Evolutionary conservation across 1,140 invertebrate species (phyloP), one percentile per base, ranked within the genome.

Genomic region (Drosophila nannoptera): DNA sequence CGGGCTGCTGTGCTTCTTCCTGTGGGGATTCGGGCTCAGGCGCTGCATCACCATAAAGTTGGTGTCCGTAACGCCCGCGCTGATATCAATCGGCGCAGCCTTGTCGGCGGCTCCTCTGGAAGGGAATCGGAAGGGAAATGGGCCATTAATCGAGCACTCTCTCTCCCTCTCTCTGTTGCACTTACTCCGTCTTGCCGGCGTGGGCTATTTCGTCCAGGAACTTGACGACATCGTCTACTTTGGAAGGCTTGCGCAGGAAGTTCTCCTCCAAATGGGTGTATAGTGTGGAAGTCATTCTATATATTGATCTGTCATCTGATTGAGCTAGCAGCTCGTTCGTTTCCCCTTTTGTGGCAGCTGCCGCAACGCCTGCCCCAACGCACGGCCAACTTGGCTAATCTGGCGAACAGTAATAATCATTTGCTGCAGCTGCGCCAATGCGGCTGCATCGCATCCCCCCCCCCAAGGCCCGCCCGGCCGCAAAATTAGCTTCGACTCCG

Each of bases 321-420:
- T 33, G 9, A 59, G 36, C 38, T 40, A 29, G 36, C 36, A 45
- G 35, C 63, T 58, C 14, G 22, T 22, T 22, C 22, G 1, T 22
- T 22, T n/a, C n/a, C 22, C 22, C 1, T 3, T 22, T 22, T 22
- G 22, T 22, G 3, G 3, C 22, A 22, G 22, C 22, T 22, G 22
- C 1, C 22, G 3, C 7, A 8, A 12, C 54, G 45, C n/a, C 4
- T 54, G 11, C 52, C 50, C 9, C 6, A 40, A 38, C 7, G 58
- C 46, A 46, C 38, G 65, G 78, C 76, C 80, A 73, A 80, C 80
- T 83, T 60, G 38, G 64, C 50, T 74, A 72, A 81, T 82, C 69
- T 68, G 53, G 12, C 33, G 64, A 46, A 68, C 56, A 66, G 74
- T 67, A 81, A 81, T 87, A 81, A 86, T 75, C 75, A 81, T 86